Evolutionary conservation across 2,888 invertebrate genomes (phyloP).

Genomic region (Exocentrus adspersus): DNA sequence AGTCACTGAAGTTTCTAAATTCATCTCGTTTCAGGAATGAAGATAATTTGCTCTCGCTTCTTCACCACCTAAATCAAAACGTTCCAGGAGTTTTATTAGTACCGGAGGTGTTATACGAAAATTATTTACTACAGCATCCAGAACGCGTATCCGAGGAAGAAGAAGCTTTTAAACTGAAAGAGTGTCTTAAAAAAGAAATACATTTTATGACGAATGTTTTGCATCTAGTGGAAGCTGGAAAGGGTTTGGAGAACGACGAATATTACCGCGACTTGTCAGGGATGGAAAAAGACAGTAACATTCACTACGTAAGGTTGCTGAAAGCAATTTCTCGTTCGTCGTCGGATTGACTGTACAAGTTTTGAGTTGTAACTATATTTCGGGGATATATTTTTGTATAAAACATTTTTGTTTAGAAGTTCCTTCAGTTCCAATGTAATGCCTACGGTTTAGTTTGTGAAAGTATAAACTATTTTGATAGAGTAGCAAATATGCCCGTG

Average conservation of each 20-base stretch:
- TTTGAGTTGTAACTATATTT: too few species aligned
- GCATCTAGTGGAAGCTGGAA: background rate
- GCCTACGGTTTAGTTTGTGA: too few species aligned
- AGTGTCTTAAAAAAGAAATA: constrained; percentile 44
- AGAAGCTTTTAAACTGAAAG: constrained; percentile 41
- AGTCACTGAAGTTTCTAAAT: background rate
- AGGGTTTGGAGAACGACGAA: constrained; percentile 10
- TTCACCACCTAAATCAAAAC: constrained; percentile 63
- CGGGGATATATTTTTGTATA: too few species aligned
- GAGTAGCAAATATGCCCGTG: background rate
- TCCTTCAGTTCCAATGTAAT: too few species aligned
- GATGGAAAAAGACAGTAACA: constrained; percentile 49
- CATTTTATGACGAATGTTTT: constrained; percentile 33
- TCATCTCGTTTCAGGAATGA: constrained; percentile 54
- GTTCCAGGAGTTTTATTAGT: constrained; percentile 57
- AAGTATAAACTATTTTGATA: background rate
- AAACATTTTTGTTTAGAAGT: too few species aligned
- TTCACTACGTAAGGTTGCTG: constrained; percentile 33
- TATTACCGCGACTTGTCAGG: constrained; percentile 43
- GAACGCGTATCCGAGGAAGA: background rate
- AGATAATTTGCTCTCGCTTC: constrained; percentile 60
- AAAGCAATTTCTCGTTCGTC: background rate
- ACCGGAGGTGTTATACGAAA: constrained; percentile 41
- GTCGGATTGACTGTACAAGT: background rate
- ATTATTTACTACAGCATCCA: constrained; percentile 28